Evolutionary conservation across 2,797 vertebrate species (phyloP).

Genomic region (Xyrichtys novacula): DNA sequence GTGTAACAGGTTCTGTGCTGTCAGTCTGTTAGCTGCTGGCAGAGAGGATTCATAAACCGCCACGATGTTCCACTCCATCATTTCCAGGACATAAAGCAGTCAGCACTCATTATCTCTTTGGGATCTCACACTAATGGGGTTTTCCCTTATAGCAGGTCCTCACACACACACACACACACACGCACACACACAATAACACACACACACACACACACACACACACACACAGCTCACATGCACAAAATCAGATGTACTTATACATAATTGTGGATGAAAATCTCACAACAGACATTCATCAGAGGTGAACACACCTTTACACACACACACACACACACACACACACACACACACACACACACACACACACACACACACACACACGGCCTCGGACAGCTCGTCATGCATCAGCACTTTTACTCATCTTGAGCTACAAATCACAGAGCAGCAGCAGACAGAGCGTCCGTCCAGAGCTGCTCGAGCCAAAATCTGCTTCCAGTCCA

Average conservation of each 20-base stretch:
- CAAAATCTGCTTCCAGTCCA: conserved; percentile 37
- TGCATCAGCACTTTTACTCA: conserved; percentile 46
- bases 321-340: conserved; percentile 5
- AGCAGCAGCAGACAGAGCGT: neutral
- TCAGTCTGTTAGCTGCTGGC: conserved; percentile 55
- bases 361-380: conserved; percentile 9
- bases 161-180: conserved; percentile 22
- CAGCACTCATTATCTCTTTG: conserved; percentile 77
- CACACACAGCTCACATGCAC: neutral
- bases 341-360: conserved; percentile 11
- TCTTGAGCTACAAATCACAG: conserved; percentile 33
- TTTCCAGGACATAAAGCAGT: conserved; percentile 82
- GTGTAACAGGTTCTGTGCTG: conserved; percentile 49
- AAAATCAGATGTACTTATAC: neutral
- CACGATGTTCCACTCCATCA: conserved; percentile 76
- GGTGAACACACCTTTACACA: neutral
- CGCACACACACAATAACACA: conserved; percentile 7
- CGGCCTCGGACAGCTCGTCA: conserved; percentile 17
- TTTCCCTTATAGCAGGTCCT: conserved; percentile 70
- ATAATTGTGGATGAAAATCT: conserved; percentile 5
- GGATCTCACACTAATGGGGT: conserved; percentile 76
- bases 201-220: neutral
- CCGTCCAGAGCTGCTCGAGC: conserved; percentile 20
- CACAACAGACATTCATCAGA: neutral
- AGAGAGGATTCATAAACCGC: conserved; percentile 71